phyloP scores from a whole-genome alignment of 2,113 vertebrate species.

The Narcine bancroftii region DNA sequence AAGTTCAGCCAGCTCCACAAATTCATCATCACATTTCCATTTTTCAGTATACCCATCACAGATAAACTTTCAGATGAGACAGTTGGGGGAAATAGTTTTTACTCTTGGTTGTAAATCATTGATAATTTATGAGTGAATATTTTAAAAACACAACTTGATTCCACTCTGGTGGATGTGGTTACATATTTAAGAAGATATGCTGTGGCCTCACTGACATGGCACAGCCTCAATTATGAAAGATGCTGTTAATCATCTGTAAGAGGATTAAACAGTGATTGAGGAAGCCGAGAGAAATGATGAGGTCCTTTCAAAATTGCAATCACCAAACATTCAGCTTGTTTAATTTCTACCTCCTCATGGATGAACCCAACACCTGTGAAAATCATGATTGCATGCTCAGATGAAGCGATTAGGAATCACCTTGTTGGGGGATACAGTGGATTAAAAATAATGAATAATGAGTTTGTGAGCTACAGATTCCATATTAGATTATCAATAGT shows the following conservation, averaged over 20 bases:
- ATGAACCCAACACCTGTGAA: not conserved
- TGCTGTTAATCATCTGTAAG: not conserved
- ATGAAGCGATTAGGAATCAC: not conserved
- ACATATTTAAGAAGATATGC: constrained; percentile 35
- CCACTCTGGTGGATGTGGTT: constrained; percentile 41
- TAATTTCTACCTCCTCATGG: not conserved
- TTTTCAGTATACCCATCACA: too few species aligned
- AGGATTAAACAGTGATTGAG: not conserved
- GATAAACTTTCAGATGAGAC: too few species aligned
- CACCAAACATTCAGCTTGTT: too few species aligned
- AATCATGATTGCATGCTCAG: not conserved
- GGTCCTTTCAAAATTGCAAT: not conserved
- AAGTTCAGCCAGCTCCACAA: too few species aligned
- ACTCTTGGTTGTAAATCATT: constrained; percentile 45
- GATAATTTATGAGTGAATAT: constrained; percentile 42
- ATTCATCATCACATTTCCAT: too few species aligned
- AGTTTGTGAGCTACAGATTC: not conserved
- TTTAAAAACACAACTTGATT: constrained; percentile 46
- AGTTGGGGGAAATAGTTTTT: constrained; percentile 43
- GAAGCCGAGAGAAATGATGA: not conserved
- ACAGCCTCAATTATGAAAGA: not conserved
- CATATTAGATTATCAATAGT: not conserved
- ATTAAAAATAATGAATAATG: not conserved
- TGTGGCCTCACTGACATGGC: not conserved
- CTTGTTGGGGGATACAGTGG: not conserved